phyloP scores from a whole-genome alignment of 2,113 vertebrate species.

The Seriola aureovittata region DNA sequence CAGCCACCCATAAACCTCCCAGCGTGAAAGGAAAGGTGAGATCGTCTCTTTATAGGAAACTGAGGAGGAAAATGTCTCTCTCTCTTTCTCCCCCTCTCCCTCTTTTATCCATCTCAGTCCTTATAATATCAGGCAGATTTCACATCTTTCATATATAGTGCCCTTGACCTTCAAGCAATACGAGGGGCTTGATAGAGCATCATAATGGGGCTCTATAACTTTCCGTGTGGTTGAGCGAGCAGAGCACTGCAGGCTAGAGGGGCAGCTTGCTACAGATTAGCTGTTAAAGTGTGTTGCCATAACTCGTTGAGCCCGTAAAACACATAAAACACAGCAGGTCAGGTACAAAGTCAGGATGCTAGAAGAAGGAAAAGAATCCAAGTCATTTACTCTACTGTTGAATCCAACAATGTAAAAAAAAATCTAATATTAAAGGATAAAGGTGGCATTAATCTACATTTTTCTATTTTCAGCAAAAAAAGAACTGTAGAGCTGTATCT shows the following conservation, averaged over 20 bases:
- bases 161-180: conserved; percentile 68
- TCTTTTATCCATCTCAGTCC: conserved; percentile 40
- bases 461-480: not conserved
- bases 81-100: not conserved
- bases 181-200: conserved; percentile 53
- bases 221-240: conserved; percentile 66
- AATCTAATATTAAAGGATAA: not conserved
- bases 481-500: not conserved
- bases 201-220: conserved; percentile 63
- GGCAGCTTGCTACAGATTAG: conserved; percentile 55
- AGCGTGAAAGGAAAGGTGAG: conserved; percentile 56
- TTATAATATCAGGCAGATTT: conserved; percentile 64
- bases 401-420: not conserved
- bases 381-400: not conserved
- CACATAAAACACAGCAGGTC: conserved; percentile 47
- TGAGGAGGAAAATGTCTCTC: conserved; percentile 28
- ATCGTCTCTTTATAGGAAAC: conserved; percentile 61
- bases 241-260: conserved; percentile 33
- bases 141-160: conserved; percentile 65
- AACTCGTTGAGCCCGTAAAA: conserved; percentile 53
- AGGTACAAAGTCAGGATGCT: conserved; percentile 17
- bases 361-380: not conserved
- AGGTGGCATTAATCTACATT: not conserved
- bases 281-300: conserved; percentile 64
- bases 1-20: conserved; percentile 52